Evolutionary conservation across 2,113 vertebrate genomes (phyloP).

Genomic region (Ailurus styani): DNA sequence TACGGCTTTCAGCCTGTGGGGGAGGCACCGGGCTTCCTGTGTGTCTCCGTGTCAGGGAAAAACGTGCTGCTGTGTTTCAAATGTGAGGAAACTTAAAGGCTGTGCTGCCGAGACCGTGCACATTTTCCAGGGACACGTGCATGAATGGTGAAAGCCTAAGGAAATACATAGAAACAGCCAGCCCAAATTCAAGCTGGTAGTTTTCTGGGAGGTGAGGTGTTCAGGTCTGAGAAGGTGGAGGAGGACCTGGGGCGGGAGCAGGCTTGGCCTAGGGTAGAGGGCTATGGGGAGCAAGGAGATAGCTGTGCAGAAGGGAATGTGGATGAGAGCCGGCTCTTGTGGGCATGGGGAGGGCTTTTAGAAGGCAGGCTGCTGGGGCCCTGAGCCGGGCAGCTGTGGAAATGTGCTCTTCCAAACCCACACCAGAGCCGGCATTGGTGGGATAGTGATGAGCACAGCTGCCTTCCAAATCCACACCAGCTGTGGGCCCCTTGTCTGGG

Average conservation of each 20-base stretch:
- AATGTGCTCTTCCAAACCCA: background rate
- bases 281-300: background rate
- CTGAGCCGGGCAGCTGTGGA: background rate
- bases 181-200: background rate
- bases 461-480: background rate
- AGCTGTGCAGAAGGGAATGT: background rate
- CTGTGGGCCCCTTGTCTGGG: too few relatives aligned
- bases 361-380: background rate
- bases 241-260: background rate
- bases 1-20: background rate
- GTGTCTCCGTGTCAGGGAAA: background rate
- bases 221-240: background rate
- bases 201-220: background rate
- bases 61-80: background rate
- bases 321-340: background rate
- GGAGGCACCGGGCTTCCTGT: background rate
- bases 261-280: background rate
- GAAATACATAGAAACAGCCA: background rate
- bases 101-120: background rate
- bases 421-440: too few relatives aligned
- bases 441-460: too few relatives aligned
- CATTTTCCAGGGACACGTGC: background rate
- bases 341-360: background rate
- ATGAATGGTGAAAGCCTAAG: background rate
- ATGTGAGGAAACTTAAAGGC: background rate